Evolutionary conservation across 2,888 invertebrate genomes (phyloP), one percentile per base, ranked within the genome.

Genomic region (Julus scandinavius): DNA sequence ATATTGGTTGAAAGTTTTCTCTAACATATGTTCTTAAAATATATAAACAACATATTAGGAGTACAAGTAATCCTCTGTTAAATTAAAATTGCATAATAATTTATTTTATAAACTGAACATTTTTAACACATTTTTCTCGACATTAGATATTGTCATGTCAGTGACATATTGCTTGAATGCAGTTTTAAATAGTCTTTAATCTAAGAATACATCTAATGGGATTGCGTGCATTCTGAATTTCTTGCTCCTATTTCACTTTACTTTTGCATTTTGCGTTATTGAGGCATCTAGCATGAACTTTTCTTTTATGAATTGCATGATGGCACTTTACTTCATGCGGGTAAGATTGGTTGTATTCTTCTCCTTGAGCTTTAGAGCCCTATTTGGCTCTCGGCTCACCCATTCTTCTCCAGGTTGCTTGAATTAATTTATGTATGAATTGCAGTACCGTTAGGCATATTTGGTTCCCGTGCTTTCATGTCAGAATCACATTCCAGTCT

Each of bases 401-500:
- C 45, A 45, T 45, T 45, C 45, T 45, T 45, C 45, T 45, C 45
- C 7, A 45, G 45, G 45, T 45, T 45, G 45, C 45, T 45, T 45
- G 7, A 45, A 45, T 45, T 45, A 45, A 45, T 45, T 45, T 45
- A 45, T 45, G 45, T 45, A 45, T 45, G 45, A 45, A 45, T 45
- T 45, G 45, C 45, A 45, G 45, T 45, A 45, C 58, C 20, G 58
- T 72, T 72, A 58, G 63, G 63, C 20, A 29, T 72, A 20, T 72
- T 72, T 72, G 11, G 63, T 20, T 72, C 20, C 20, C 7, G 2
- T 20, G 63, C 63, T 72, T 72, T 72, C 20, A 72, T 17, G 63
- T 54, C 54, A 54, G 54, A 58, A 58, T 58, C 58, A 58, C 58
- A 58, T 58, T 58, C 54, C 54, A 58, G 58, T 58, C 58, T n/a